Evolutionary conservation across 2,888 invertebrate species (phyloP), one percentile per base, ranked within the genome.

Genomic region (Venusia cambrica): DNA sequence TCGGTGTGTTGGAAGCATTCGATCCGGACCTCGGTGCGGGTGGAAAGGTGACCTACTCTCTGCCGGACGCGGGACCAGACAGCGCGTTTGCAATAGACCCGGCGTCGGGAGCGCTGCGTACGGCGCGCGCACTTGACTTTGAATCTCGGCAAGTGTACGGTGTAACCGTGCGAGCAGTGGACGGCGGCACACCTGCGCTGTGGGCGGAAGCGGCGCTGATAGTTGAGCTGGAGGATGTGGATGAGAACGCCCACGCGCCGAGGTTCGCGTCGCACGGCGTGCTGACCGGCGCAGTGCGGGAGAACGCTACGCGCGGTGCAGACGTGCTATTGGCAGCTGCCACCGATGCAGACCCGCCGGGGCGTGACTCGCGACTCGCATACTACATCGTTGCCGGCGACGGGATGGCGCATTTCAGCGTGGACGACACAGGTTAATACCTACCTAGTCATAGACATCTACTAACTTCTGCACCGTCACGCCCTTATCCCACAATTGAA

Each of bases 201-300:
- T 91, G 92, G 41, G 91, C 96, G 1, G 93, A 94, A 61, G 93
- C 95, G 38, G 90, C 92, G 39, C 90, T 98, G 15, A 90, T 93
- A 29, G 91, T 98, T 31, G 96, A 97, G 78, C 90, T 96, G 43
- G 93, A 95, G 51, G 98, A 98, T 81, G 97, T 98, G 7, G 97
- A 98, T 81, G 98, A 98, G 81, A 98, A 98, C 79, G 87, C 92
- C 34, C 91, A 92, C 75, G 89, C 96, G 31, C 97, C 98, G 1
- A 87, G 88, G 48, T 98, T 98, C 75, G 89, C 90, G 30, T 95
- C 94, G 71, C 94, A 93, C 62, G 62, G 50, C 22, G 95, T 96
- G 50, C 83, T 93, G 45, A 80, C 89, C 42, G 94, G 93, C 28
- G 88, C 87, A 51, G 93, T 98, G 45, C 87, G 81, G 36, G 98